Base-by-base conservation (phyloP, 2,113 vertebrate genomes). In the Hipposideros armiger region DNA sequence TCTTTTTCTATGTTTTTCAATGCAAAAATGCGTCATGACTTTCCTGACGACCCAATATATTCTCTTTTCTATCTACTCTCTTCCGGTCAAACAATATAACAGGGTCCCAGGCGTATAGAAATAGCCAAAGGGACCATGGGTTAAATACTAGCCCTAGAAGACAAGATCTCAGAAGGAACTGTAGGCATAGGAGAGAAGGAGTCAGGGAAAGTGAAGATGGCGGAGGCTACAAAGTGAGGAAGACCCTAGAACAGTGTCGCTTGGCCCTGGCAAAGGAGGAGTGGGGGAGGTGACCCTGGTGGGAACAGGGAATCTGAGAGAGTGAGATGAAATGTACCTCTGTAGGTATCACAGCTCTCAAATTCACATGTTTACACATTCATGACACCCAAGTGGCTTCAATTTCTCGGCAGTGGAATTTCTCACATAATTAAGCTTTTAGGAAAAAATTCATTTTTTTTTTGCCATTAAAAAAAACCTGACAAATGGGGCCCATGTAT, bases 401-500 rank as follows among this genome's bases (percentile, higher is more conserved):
- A 73, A 1, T 64, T 82, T 93, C 80, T 97, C 85, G 2, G 94
- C 90, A 89, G 56, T 83, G 95, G 56, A 92, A 97, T 97, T 97
- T 97, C 96, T 98, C 91, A 96, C 82, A 93, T 87, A 73, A 95
- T 95, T 78, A 97, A 95, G 94, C 97, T 96, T 96, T 96, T 87
- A 93, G 82, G 77, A 11, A 40, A 97, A 86, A 0, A 0, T 92
- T 95, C 36, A 87, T 97, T 97, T 92, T 94, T 97, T 97, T 92
- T 94, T 97, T 95, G 88, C 50, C 47, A 96, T 95, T 97, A 94
- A 86, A 98, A 98, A 98, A 97, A 98, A 56, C 47, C 45, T 77
- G 96, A 89, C 78, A 92, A 95, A 91, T 96, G 93, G 81, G 45
- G 93, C 91, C 94, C 95, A 98, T 98, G 97, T 98, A 98, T 98